Conservation (phyloP, 2,888 invertebrate genomes). For the Globia sparganii region DNA sequence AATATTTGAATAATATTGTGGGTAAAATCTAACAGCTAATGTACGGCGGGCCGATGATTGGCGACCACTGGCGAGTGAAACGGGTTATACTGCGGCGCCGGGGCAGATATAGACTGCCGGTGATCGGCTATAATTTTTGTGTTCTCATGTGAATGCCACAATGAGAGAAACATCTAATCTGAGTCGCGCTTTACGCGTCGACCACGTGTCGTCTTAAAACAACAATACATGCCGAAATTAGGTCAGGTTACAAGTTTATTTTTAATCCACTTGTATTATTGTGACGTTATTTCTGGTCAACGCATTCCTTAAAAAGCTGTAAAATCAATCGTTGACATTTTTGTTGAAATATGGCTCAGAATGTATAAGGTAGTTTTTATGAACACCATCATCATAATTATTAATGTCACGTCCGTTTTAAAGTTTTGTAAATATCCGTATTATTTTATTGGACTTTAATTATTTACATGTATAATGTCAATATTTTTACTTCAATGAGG, state of each 20-base stretch:
- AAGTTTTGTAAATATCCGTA: background rate
- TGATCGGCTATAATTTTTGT: constrained; percentile 91
- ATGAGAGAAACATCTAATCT: constrained; percentile 81
- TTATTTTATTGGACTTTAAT: background rate
- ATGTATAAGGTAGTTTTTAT: constrained; percentile 1
- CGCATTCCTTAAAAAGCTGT: constrained; percentile 46
- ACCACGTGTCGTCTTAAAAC: constrained; percentile 68
- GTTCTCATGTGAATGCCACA: constrained; percentile 81
- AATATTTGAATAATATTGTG: constrained; percentile 58
- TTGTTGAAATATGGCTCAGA: constrained; percentile 2
- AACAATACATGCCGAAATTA: constrained; percentile 68
- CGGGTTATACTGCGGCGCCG: constrained; percentile 87
- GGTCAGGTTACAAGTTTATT: constrained; percentile 68
- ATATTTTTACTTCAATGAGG: background rate
- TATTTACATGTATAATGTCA: background rate
- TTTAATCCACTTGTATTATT: constrained; percentile 48
- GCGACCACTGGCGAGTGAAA: constrained; percentile 88
- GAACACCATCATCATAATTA: background rate
- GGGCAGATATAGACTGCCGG: constrained; percentile 88
- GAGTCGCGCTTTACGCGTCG: constrained; percentile 64
- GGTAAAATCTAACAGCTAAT: constrained; percentile 49
- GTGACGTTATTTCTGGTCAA: constrained; percentile 38
- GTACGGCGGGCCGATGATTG: constrained; percentile 78
- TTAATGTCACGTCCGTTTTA: background rate
- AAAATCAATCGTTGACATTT: constrained; percentile 29